Evolutionary conservation across 37 sponge, comb jelly and placozoan species (phyloP).

Genomic region (Bolinopsis microptera): DNA sequence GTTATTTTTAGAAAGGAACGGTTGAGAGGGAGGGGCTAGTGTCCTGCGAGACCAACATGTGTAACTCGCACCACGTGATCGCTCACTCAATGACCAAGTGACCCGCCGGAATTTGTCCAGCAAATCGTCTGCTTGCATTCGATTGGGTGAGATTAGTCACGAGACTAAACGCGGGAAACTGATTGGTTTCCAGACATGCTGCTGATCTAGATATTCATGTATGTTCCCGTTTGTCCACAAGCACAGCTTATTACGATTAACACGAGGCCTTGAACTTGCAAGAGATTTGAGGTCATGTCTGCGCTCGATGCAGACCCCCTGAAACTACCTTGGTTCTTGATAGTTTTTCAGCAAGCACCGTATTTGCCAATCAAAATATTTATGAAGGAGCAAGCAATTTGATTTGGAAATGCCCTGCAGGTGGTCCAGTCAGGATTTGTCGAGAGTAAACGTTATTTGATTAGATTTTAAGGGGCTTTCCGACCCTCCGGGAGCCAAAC

Average conservation of each 20-base stretch:
- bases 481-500: neutral
- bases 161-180: neutral
- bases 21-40: neutral
- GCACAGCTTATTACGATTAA: neutral
- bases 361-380: neutral
- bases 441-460: neutral
- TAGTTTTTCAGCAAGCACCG: neutral
- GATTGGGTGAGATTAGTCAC: neutral
- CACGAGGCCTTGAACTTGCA: too few relatives aligned
- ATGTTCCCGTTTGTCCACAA: neutral
- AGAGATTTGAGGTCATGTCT: neutral
- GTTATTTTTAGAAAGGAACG: neutral
- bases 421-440: neutral
- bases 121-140: neutral
- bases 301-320: neutral
- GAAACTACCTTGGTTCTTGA: neutral
- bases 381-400: neutral
- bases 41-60: neutral
- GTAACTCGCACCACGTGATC: neutral
- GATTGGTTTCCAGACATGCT: neutral
- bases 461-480: neutral
- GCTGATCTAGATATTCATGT: neutral
- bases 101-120: neutral
- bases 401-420: neutral
- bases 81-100: too few relatives aligned